A percentile compares a stretch with the other conserved stretches of the same genome.
phyloP scores from a whole-genome alignment of 2,113 vertebrate genomes.

The Gymnocephalus cernua region DNA sequence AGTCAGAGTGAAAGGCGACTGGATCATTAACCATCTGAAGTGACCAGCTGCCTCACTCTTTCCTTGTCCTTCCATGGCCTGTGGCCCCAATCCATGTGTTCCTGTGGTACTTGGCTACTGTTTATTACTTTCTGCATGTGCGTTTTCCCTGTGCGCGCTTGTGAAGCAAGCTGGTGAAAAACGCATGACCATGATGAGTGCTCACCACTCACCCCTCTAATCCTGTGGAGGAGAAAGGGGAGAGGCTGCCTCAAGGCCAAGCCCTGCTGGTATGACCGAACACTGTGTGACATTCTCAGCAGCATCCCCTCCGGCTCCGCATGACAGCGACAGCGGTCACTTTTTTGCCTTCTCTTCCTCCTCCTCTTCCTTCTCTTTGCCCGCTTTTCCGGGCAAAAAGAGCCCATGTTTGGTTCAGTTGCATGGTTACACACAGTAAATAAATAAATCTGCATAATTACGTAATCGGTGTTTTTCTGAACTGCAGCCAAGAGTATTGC shows the following conservation, averaged over 20 bases:
- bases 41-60: slow-evolving; percentile 60
- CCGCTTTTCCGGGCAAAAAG: slow-evolving; percentile 39
- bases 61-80: slow-evolving; percentile 40
- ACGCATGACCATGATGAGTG: slow-evolving; percentile 53
- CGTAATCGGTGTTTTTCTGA: slow-evolving; percentile 60
- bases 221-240: slow-evolving; percentile 64
- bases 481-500: slow-evolving; percentile 26
- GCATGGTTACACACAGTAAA: slow-evolving; percentile 77
- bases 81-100: slow-evolving; percentile 54
- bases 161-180: slow-evolving; percentile 43
- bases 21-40: slow-evolving; percentile 61
- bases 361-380: slow-evolving; percentile 30
- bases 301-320: slow-evolving; percentile 61
- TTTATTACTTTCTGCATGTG: slow-evolving; percentile 53
- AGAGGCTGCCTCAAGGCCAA: slow-evolving; percentile 67
- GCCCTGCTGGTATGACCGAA: slow-evolving; percentile 61
- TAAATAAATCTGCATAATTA: slow-evolving; percentile 79
- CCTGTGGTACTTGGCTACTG: slow-evolving; percentile 50
- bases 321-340: slow-evolving; percentile 51
- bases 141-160: slow-evolving; percentile 23
- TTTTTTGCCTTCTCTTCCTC: slow-evolving; percentile 19
- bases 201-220: slow-evolving; percentile 64
- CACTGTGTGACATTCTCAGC: slow-evolving; percentile 68
- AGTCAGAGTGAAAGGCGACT: slow-evolving; percentile 32
- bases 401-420: slow-evolving; percentile 60